These are phyloP conservation scores for Planiliza haematocheilus DNA, from an alignment of 2,113 vertebrate species.

Conservation along the genomic window DNA sequence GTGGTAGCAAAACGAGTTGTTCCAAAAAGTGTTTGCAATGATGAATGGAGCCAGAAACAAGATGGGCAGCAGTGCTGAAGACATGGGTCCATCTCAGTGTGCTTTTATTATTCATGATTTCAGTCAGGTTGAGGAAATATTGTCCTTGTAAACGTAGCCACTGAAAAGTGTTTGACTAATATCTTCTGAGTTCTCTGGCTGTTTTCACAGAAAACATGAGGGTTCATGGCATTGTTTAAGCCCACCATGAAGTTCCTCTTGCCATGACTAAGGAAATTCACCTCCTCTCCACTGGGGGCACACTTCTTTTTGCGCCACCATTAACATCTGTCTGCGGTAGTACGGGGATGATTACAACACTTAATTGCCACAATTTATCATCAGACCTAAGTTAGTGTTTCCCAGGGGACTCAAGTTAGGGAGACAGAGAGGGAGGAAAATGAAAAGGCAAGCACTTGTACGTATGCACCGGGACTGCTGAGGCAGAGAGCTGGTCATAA, in stretches of 20 bases:
- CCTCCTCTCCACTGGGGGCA: constrained; percentile 36
- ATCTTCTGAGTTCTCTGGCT: too few species aligned
- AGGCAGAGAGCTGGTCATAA: constrained; percentile 63
- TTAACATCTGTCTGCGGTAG: constrained; percentile 43
- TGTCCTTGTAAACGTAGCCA: too few species aligned
- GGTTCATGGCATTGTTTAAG: background rate
- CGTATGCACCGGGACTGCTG: constrained; percentile 47
- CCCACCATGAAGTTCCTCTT: background rate
- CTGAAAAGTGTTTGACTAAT: too few species aligned
- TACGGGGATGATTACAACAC: constrained; percentile 47
- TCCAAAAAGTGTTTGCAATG: too few species aligned
- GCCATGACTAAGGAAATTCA: constrained; percentile 2
- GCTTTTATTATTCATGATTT: too few species aligned
- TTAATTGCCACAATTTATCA: constrained; percentile 67
- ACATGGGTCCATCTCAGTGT: too few species aligned
- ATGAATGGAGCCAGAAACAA: too few species aligned
- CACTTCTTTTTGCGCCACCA: constrained; percentile 28
- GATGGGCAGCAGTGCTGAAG: too few species aligned
- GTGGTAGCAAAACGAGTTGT: too few species aligned
- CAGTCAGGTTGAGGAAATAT: too few species aligned
- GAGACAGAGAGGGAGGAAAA: constrained; percentile 55
- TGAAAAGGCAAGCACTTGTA: constrained; percentile 71
- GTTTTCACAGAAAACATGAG: background rate
- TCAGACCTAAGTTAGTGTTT: constrained; percentile 6
- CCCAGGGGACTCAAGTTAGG: constrained; percentile 27